Evolutionary conservation across 2,113 vertebrate genomes (phyloP).

Genomic region (Fregetta grallaria): DNA sequence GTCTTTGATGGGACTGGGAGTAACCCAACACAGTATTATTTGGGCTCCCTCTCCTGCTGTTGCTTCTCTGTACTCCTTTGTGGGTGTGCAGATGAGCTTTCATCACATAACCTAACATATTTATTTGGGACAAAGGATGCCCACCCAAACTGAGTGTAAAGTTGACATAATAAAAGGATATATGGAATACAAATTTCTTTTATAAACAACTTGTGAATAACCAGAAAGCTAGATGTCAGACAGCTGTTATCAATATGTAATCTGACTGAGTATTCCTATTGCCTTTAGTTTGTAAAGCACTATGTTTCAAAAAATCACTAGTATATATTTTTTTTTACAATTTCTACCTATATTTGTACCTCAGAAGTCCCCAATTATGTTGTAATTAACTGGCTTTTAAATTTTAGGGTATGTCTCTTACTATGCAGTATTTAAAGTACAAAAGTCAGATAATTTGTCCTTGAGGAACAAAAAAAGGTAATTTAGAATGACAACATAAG

Average conservation of each 20-base stretch:
- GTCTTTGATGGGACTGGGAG: not conserved
- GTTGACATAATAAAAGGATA: not conserved
- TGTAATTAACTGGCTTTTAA: not conserved
- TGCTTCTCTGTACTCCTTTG: not conserved
- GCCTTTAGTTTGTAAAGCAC: not conserved
- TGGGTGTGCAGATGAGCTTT: not conserved
- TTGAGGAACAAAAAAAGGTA: not conserved
- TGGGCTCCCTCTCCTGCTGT: not conserved
- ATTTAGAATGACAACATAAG: not conserved
- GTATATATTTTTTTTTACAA: not conserved
- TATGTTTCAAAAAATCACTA: not conserved
- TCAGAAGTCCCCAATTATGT: not conserved
- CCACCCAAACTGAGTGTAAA: not conserved
- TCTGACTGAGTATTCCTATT: not conserved
- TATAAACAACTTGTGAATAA: not conserved
- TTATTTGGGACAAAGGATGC: not conserved
- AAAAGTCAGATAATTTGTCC: not conserved
- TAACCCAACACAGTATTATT: not conserved
- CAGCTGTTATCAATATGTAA: not conserved
- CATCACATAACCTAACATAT: not conserved
- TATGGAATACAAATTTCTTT: not conserved
- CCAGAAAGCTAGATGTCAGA: not conserved
- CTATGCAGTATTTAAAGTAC: not conserved
- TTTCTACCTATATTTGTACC: not conserved
- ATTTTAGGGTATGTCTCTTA: not conserved